These are phyloP conservation scores for Meghimatium bilineatum DNA, from an alignment of 2,888 invertebrate genomes.

Conservation along the genomic window DNA sequence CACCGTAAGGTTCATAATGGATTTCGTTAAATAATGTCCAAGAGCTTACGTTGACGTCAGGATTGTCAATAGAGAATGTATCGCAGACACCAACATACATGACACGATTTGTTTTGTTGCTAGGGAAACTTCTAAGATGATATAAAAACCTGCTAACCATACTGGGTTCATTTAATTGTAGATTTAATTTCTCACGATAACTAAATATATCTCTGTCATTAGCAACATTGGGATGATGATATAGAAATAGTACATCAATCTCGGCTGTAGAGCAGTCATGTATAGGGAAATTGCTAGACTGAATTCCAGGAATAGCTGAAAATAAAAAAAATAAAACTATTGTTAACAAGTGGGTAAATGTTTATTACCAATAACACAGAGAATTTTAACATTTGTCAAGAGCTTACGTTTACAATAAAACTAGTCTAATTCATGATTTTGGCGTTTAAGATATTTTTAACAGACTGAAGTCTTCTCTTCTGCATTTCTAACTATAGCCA, in stretches of 20 bases:
- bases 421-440: too few species aligned
- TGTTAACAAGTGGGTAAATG: too few species aligned
- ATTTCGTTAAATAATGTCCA: not conserved
- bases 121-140: not conserved
- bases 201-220: too few species aligned
- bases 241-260: not conserved
- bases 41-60: not conserved
- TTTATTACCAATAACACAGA: too few species aligned
- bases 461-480: too few species aligned
- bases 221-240: not conserved
- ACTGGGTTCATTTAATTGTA: not conserved
- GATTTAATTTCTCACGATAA: too few species aligned
- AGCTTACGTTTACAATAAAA: too few species aligned
- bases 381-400: too few species aligned
- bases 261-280: not conserved
- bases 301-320: not conserved
- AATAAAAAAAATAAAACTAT: not conserved
- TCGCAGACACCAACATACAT: not conserved
- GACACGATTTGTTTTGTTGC: not conserved
- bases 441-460: too few species aligned
- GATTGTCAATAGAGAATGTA: not conserved
- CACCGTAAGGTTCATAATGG: not conserved
- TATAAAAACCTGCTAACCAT: not conserved
- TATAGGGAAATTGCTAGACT: not conserved
- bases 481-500: too few species aligned